Percentiles rank a stretch among this genome's conserved stretches.
Evolutionary conservation across 1,140 invertebrate species (phyloP).

Genomic region (Plutomurus gul): DNA sequence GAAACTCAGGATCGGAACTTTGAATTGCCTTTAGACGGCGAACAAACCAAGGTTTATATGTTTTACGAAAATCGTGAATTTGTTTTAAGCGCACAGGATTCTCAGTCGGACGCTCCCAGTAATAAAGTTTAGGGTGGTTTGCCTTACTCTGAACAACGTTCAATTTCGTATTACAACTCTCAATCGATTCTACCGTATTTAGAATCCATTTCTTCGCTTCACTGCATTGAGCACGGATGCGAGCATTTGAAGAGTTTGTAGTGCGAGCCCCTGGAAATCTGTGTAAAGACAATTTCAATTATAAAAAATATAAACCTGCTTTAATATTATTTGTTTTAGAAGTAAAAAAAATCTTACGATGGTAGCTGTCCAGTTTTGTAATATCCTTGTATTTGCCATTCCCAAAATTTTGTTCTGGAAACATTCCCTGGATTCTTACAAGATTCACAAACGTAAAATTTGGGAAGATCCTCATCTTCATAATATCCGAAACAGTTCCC

Average conservation of each 20-base stretch:
- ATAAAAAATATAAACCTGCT: slow-evolving; percentile 44
- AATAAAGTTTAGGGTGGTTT: slow-evolving; percentile 45
- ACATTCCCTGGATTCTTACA: slow-evolving; percentile 77
- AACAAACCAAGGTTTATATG: slow-evolving; percentile 35
- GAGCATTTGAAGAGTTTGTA: neutral
- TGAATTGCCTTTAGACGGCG: slow-evolving; percentile 28
- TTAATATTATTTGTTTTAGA: neutral
- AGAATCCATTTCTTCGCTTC: neutral
- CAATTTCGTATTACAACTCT: slow-evolving; percentile 72
- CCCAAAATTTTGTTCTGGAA: slow-evolving; percentile 71
- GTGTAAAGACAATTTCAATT: slow-evolving; percentile 11
- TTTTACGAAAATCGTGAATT: slow-evolving; percentile 29
- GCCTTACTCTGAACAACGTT: slow-evolving; percentile 67
- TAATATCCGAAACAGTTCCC: slow-evolving; percentile 83
- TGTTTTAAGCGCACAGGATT: slow-evolving; percentile 18
- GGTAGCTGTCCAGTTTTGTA: slow-evolving; percentile 79
- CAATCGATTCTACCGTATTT: slow-evolving; percentile 49
- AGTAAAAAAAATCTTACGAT: slow-evolving; percentile 56
- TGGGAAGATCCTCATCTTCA: slow-evolving; percentile 78
- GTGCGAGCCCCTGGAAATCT: slow-evolving; percentile 17
- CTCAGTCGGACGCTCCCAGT: slow-evolving; percentile 32
- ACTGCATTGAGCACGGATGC: neutral
- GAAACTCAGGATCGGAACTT: neutral
- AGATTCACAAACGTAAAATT: slow-evolving; percentile 86
- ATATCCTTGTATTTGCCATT: slow-evolving; percentile 81